Conservation (phyloP, 2,888 invertebrate genomes). For the Trachelus troglodyta region DNA sequence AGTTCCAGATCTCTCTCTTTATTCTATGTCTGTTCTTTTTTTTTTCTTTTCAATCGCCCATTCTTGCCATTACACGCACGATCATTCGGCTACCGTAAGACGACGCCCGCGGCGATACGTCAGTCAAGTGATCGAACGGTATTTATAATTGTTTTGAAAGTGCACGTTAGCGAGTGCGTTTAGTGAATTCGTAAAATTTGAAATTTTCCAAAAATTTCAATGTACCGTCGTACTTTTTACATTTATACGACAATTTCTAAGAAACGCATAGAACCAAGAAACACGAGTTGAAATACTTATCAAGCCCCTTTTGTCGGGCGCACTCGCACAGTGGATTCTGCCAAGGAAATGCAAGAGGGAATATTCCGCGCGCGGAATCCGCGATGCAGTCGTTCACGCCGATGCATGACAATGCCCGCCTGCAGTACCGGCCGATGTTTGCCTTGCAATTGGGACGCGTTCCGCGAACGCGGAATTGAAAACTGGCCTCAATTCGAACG, state of each 20-base stretch:
- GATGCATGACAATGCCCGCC: slow-evolving; percentile 18
- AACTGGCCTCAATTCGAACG: slow-evolving; percentile 51
- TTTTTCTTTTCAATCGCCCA: not conserved
- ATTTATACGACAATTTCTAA: not conserved
- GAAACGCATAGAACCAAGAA: not conserved
- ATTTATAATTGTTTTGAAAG: not conserved
- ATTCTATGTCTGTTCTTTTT: not conserved
- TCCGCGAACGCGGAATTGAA: slow-evolving; percentile 56
- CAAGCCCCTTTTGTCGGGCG: not conserved
- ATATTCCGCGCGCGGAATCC: not conserved
- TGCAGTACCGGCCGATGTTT: slow-evolving; percentile 27
- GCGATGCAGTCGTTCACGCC: not conserved
- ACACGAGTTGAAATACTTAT: not conserved
- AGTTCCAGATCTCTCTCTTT: not conserved
- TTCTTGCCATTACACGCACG: not conserved
- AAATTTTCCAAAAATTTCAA: not conserved
- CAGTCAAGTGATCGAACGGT: not conserved
- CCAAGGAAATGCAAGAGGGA: not conserved
- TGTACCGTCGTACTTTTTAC: not conserved
- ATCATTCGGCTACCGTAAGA: not conserved
- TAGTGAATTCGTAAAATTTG: not conserved
- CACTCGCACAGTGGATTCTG: not conserved
- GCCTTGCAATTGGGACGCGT: slow-evolving; percentile 54
- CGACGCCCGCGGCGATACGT: not conserved
- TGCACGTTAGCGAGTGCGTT: not conserved